These are phyloP conservation scores for Actenoides hombroni DNA, from an alignment of 2,113 vertebrate genomes.

Conservation along the genomic window DNA sequence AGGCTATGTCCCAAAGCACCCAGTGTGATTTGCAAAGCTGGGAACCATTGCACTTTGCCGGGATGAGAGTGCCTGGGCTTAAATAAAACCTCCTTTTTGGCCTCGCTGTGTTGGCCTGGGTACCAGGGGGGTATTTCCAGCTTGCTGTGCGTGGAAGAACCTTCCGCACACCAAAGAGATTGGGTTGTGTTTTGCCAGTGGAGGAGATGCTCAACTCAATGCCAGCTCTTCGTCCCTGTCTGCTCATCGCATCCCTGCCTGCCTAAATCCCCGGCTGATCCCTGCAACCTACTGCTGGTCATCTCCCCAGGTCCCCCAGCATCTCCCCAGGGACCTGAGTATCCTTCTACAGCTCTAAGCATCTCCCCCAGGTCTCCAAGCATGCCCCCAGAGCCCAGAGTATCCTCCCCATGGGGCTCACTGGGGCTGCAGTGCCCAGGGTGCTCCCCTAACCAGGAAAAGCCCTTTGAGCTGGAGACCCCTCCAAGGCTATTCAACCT, in stretches of 20 bases:
- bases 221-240: accelerated
- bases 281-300: not conserved
- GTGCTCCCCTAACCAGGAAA: not conserved
- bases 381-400: not conserved
- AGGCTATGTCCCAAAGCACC: not conserved
- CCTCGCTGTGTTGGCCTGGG: not conserved
- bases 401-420: not conserved
- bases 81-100: not conserved
- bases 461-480: not conserved
- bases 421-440: not conserved
- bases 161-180: not conserved
- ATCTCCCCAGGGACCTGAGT: not conserved
- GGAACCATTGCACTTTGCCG: not conserved
- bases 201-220: not conserved
- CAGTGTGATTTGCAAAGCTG: not conserved
- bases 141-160: not conserved
- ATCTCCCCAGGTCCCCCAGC: not conserved
- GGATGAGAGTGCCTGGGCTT: not conserved
- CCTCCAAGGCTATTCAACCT: not conserved
- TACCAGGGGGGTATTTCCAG: not conserved
- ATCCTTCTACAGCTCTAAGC: not conserved
- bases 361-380: not conserved
- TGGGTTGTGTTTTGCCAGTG: not conserved
- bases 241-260: not conserved
- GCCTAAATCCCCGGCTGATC: not conserved